These are phyloP conservation scores for Pampusana beccarii DNA, from an alignment of 2,113 vertebrate genomes.

Conservation along the genomic window DNA sequence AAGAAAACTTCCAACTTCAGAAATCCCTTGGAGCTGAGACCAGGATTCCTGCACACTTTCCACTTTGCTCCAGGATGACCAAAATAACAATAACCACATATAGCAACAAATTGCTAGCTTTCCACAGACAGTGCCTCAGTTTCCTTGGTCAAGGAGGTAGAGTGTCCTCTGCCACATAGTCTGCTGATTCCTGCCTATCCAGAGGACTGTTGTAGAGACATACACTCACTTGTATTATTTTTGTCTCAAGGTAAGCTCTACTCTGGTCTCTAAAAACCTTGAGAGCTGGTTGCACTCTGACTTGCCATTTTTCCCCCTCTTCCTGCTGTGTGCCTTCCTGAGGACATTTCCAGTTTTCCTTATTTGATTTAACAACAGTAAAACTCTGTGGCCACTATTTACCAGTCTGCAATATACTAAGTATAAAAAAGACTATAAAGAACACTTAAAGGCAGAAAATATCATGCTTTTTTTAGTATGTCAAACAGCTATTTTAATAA, in stretches of 20 bases:
- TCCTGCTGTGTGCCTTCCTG: neutral
- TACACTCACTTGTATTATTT: neutral
- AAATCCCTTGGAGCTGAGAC: neutral
- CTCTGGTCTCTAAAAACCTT: neutral
- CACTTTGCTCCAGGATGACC: neutral
- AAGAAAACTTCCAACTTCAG: neutral
- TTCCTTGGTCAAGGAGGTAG: neutral
- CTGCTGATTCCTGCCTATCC: neutral
- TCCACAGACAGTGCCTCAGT: neutral
- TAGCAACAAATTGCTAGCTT: neutral
- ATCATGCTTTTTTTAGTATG: neutral
- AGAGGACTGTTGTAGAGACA: neutral
- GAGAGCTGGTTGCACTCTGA: neutral
- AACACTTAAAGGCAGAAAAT: neutral
- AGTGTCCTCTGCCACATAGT: neutral
- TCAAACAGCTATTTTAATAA: neutral
- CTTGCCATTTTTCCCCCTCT: neutral
- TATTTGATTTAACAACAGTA: neutral
- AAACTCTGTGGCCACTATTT: neutral
- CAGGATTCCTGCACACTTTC: neutral
- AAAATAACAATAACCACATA: neutral
- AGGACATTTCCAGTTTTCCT: neutral
- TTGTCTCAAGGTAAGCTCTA: neutral
- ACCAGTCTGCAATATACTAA: neutral
- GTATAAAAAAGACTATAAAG: neutral